phyloP scores from a whole-genome alignment of 2,888 invertebrate genomes.

The Tetrapedia diversipes region DNA sequence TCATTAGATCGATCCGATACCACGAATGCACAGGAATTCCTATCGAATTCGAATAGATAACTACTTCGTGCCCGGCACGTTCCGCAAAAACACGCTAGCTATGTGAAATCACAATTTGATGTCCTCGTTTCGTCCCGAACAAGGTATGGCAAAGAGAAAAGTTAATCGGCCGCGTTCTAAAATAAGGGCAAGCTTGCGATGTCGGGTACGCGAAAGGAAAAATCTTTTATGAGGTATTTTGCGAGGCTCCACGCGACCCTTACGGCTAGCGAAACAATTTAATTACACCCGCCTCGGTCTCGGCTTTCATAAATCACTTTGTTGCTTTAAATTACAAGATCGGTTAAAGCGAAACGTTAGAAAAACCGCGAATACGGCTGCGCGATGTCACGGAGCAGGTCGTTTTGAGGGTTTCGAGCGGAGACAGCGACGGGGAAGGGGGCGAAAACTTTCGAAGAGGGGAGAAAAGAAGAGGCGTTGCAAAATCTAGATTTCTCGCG shows the following conservation, averaged over 20 bases:
- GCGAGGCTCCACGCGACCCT: no score
- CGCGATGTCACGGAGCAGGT: no score
- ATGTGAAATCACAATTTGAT: background rate
- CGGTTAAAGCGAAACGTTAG: no score
- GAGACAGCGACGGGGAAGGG: background rate
- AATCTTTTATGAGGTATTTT: no score
- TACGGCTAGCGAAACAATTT: background rate
- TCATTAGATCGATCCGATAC: conserved; percentile 17
- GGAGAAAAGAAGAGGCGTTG: background rate
- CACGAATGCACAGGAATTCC: conserved; percentile 10
- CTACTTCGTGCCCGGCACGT: background rate
- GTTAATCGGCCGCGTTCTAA: no score
- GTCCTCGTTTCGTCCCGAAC: no score
- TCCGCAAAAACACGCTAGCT: background rate
- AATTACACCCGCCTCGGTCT: background rate
- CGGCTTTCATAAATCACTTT: background rate
- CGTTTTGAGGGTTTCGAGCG: background rate
- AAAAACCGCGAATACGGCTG: no score
- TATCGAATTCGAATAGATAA: conserved; percentile 10
- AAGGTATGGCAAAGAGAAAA: no score
- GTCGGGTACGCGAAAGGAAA: background rate
- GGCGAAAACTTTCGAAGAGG: background rate
- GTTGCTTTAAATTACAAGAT: no score
- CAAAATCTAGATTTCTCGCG: background rate
- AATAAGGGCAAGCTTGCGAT: no score